These are phyloP conservation scores for Sander vitreus DNA, from an alignment of 2,113 vertebrate species.

Conservation along the genomic window DNA sequence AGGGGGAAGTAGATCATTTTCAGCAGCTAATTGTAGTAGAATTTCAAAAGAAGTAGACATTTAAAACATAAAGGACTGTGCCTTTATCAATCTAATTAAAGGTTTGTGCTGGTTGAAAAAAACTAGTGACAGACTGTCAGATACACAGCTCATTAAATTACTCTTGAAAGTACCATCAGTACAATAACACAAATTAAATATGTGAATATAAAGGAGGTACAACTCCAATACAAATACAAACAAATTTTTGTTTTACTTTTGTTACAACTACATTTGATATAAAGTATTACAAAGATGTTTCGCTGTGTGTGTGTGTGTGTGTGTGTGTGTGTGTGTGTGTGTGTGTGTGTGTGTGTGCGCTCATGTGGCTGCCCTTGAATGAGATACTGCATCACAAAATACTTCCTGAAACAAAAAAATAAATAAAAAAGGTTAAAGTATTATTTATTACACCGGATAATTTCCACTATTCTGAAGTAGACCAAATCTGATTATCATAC, in stretches of 20 bases:
- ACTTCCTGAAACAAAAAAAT: background rate
- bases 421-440: background rate
- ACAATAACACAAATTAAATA: slow-evolving; percentile 5
- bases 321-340: too few species aligned
- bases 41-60: background rate
- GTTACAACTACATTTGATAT: too few species aligned
- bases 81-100: background rate
- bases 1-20: background rate
- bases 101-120: background rate
- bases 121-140: background rate
- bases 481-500: background rate
- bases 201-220: background rate
- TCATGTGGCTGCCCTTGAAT: background rate
- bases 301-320: too few species aligned
- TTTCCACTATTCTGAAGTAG: background rate
- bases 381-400: background rate
- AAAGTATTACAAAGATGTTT: background rate
- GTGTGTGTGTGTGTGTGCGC: too few species aligned
- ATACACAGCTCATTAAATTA: slow-evolving; percentile 20
- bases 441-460: background rate
- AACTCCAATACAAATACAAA: background rate
- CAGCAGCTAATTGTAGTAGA: background rate
- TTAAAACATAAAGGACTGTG: background rate
- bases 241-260: background rate
- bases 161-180: background rate